phyloP scores from a whole-genome alignment of 1,140 invertebrate genomes.

The Telenomus remus region DNA sequence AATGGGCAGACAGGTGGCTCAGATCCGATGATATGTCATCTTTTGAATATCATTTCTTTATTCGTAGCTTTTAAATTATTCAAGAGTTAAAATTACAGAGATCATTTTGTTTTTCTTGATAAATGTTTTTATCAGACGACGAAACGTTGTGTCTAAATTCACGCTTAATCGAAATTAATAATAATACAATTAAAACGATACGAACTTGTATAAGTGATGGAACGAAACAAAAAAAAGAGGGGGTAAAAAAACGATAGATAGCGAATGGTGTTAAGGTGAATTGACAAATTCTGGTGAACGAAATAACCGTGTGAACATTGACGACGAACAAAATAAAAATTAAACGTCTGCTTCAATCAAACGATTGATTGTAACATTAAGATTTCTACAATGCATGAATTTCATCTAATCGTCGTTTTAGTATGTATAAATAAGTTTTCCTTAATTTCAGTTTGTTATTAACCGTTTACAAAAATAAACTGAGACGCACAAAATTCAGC shows the following conservation, averaged over 20 bases:
- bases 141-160: slow-evolving; percentile 60
- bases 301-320: no score
- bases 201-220: neutral
- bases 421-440: slow-evolving; percentile 71
- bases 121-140: slow-evolving; percentile 66
- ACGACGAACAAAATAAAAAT: no score
- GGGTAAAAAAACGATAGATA: slow-evolving; percentile 22
- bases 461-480: slow-evolving; percentile 72
- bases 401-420: slow-evolving; percentile 54
- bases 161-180: slow-evolving; percentile 52
- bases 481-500: slow-evolving; percentile 69
- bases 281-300: no score
- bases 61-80: slow-evolving; percentile 71
- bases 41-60: slow-evolving; percentile 70
- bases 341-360: slow-evolving; percentile 2
- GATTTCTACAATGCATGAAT: slow-evolving; percentile 7
- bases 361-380: neutral
- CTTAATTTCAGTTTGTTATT: slow-evolving; percentile 63
- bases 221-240: no score
- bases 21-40: slow-evolving; percentile 69
- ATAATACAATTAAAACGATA: slow-evolving; percentile 29
- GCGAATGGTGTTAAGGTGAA: no score
- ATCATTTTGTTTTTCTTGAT: slow-evolving; percentile 73
- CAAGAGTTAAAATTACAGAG: slow-evolving; percentile 75
- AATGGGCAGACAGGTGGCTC: slow-evolving; percentile 65